A percentile compares a stretch with the other conserved stretches of the same genome.
These are phyloP conservation scores for Rotaria sp. DNA, from an alignment of 2,888 invertebrate species.

Conservation along the genomic window DNA sequence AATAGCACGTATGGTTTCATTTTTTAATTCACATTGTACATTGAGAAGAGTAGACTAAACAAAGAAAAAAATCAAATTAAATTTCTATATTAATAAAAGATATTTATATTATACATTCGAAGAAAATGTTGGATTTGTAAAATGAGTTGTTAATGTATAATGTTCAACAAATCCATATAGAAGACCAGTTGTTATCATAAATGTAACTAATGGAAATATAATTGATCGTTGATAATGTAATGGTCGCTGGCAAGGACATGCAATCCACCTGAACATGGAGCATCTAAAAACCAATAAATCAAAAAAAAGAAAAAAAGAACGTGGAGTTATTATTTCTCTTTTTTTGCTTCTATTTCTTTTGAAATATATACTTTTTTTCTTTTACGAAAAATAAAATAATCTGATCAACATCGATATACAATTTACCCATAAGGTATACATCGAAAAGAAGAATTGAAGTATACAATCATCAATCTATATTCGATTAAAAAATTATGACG, in stretches of 20 bases:
- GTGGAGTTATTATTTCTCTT: too few relatives aligned
- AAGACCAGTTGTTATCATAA: not conserved
- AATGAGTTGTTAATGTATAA: not conserved
- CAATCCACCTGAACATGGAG: not conserved
- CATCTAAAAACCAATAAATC: not conserved
- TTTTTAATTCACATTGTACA: not conserved
- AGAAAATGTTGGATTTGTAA: not conserved
- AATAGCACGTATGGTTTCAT: not conserved
- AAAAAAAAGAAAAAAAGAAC: too few relatives aligned
- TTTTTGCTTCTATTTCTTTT: too few relatives aligned
- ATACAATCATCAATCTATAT: not conserved
- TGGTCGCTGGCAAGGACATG: not conserved
- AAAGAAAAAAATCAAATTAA: not conserved
- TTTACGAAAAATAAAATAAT: not conserved
- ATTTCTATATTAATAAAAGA: too few relatives aligned
- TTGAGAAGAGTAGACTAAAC: not conserved
- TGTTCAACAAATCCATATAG: not conserved
- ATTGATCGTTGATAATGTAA: not conserved
- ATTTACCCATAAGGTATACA: not conserved
- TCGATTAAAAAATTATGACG: not conserved
- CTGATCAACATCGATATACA: not conserved
- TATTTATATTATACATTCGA: not conserved
- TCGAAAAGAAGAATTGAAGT: not conserved
- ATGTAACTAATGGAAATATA: not conserved
- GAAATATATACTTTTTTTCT: too few relatives aligned